Conservation (phyloP, 2,113 vertebrate genomes). For the Dendropsophus ebraccatus region DNA sequence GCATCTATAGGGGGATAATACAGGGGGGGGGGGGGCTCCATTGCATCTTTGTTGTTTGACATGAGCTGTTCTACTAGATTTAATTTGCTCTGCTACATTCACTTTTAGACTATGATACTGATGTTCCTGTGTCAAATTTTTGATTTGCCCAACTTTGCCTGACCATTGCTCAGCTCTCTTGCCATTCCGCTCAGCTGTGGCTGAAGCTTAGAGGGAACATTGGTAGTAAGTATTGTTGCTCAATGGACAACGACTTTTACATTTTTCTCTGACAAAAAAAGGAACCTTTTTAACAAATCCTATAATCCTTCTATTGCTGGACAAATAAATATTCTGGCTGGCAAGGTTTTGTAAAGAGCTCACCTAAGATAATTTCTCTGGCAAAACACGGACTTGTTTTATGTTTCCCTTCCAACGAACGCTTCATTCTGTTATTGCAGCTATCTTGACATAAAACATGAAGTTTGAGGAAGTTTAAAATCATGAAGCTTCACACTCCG, state of each 20-base stretch:
- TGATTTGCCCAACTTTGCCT: too few species aligned
- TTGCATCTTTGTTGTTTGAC: too few species aligned
- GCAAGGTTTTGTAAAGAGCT: slow-evolving; percentile 32
- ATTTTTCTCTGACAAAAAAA: slow-evolving; percentile 16
- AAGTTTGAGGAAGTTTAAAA: slow-evolving; percentile 54
- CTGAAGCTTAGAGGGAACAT: too few species aligned
- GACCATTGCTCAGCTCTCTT: too few species aligned
- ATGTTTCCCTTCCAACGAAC: slow-evolving; percentile 37
- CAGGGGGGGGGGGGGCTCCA: too few species aligned
- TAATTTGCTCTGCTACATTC: too few species aligned
- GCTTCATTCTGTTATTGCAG: slow-evolving; percentile 52
- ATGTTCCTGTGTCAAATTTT: too few species aligned
- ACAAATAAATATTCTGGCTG: slow-evolving; percentile 45
- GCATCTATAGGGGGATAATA: too few species aligned
- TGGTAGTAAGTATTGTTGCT: neutral
- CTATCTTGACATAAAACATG: slow-evolving; percentile 58
- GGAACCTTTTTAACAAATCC: slow-evolving; percentile 42
- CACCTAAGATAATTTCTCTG: slow-evolving; percentile 47
- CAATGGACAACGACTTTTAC: neutral
- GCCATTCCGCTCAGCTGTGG: too few species aligned
- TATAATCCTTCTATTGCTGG: slow-evolving; percentile 30
- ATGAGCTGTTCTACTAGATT: too few species aligned
- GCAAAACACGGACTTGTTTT: slow-evolving; percentile 37
- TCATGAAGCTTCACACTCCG: slow-evolving; percentile 42
- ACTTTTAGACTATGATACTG: too few species aligned